Evolutionary conservation across 2,888 invertebrate species (phyloP).

Genomic region (Mactromeris polynyma): DNA sequence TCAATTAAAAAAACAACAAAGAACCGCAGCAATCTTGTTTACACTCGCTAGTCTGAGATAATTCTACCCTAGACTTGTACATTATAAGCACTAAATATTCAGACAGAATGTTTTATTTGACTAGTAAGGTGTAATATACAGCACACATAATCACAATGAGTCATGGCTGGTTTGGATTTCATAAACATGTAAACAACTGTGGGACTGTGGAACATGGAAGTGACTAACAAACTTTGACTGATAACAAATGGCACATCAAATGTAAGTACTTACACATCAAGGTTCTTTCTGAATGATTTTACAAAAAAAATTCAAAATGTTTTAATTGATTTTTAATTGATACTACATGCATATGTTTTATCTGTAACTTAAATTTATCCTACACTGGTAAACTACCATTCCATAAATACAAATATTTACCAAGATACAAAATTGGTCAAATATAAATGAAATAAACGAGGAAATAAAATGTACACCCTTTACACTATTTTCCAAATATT

Average conservation of each 20-base stretch:
- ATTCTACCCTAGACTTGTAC: neutral
- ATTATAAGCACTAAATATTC: neutral
- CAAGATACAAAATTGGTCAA: neutral
- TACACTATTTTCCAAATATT: neutral
- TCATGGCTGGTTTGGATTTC: conserved; percentile 12
- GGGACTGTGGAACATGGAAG: neutral
- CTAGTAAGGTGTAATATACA: neutral
- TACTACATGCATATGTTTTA: neutral
- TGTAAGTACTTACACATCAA: neutral
- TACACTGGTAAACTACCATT: no score
- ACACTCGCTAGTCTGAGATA: neutral
- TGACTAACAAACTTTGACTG: neutral
- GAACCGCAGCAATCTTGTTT: neutral
- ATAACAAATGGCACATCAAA: conserved; percentile 1
- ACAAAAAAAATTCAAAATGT: no score
- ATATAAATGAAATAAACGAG: neutral
- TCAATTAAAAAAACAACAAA: neutral
- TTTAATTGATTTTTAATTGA: neutral
- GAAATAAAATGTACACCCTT: neutral
- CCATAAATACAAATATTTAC: no score
- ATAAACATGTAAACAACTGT: neutral
- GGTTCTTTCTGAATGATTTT: neutral
- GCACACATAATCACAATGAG: neutral
- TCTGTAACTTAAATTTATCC: neutral
- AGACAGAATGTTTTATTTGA: neutral